phyloP scores from a whole-genome alignment of 2,888 invertebrate genomes.

The Napeogenes sylphis region DNA sequence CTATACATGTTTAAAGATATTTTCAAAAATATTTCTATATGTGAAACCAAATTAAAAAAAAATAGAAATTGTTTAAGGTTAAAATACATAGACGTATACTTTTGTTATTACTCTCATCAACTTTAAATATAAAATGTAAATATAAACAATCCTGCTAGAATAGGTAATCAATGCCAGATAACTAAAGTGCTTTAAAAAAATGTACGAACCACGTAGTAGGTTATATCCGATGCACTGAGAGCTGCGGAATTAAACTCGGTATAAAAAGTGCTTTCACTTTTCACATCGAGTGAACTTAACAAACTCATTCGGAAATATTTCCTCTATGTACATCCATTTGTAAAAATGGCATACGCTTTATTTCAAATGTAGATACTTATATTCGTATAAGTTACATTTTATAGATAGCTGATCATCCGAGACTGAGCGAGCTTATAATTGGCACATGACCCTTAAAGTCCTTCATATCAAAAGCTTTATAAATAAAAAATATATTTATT shows the following conservation, averaged over 20 bases:
- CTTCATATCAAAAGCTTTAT: too few relatives aligned
- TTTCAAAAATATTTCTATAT: too few relatives aligned
- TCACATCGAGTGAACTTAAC: conserved; percentile 16
- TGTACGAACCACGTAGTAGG: conserved; percentile 14
- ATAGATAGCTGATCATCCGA: too few relatives aligned
- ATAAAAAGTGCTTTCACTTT: conserved; percentile 22
- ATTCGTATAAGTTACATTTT: not conserved
- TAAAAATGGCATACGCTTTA: not conserved
- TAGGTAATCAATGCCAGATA: conserved; percentile 9
- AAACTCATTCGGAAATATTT: conserved; percentile 14
- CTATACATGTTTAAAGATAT: too few relatives aligned
- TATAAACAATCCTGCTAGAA: conserved; percentile 3
- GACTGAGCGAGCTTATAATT: too few relatives aligned
- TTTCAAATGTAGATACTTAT: not conserved
- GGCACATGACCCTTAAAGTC: too few relatives aligned
- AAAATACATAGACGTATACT: too few relatives aligned
- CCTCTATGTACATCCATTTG: conserved; percentile 10
- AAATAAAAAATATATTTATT: too few relatives aligned
- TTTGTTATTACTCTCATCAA: too few relatives aligned
- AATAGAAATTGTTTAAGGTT: too few relatives aligned
- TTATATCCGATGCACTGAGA: conserved; percentile 15
- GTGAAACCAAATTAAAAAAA: too few relatives aligned
- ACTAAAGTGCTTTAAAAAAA: conserved; percentile 14
- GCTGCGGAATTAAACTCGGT: conserved; percentile 19
- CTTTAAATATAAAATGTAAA: not conserved